Evolutionary conservation across 1,140 invertebrate genomes (phyloP), one percentile per base, ranked within the genome.

Genomic region (Rhagoletis zephyria): DNA sequence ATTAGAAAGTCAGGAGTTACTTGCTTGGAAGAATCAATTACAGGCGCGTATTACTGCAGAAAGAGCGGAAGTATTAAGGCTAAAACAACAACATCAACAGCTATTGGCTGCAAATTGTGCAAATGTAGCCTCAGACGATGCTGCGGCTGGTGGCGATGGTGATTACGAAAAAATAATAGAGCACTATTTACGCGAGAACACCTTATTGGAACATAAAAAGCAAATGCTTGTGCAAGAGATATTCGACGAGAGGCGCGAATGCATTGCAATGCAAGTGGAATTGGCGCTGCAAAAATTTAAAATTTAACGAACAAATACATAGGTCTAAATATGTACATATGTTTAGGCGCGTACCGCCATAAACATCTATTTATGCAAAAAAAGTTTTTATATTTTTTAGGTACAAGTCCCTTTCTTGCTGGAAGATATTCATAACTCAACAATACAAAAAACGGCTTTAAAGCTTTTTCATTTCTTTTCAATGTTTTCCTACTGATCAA

Each of bases 141-240:
- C 30, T 6, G 16, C 12, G 19, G 48, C 40, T 81, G 56, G 89
- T 6, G 90, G 92, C 9, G 94, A 94, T 86, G 91, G 93, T 16
- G 90, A 92, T 60, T 94, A 94, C 87, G 94, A 93, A 90, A 92
- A 95, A 87, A 88, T 93, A 56, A 91, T 93, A 45, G 92, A 92
- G 16, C 89, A 93, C 85, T 93, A 92, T 64, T 94, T 95, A 7
- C 95, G 94, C 87, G 95, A 96, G 90, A 96, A 96, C 91, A 94
- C 95, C 7, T 89, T 96, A 88, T 91, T 96, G 4, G 95, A 96
- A 93, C 95, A 95, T 93, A 96, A 94, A 93, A 95, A 95, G 93
- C 93, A 93, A 93, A 95, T 91, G 91, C 93, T 94, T 90, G 95
- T 94, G 87, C 94, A 92, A 93, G 95, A 94, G 93, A 95, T 94